Conservation (phyloP, 2,797 vertebrate species). For the Channa striata region DNA sequence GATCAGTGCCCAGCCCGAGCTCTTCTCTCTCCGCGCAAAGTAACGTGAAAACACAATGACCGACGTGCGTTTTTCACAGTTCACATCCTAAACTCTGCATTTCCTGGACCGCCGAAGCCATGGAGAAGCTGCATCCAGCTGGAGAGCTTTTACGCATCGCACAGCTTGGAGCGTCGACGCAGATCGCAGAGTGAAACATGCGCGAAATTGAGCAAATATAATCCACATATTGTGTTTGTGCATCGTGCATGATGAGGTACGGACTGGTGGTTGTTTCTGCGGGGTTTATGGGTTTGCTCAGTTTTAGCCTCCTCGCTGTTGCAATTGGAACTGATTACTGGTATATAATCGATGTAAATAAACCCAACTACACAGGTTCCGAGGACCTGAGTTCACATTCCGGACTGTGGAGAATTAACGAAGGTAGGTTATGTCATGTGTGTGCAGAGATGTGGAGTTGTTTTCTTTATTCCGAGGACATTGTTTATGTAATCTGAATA, state of each 20-base stretch:
- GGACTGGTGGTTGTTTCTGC: constrained; percentile 76
- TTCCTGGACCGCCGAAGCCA: constrained; percentile 8
- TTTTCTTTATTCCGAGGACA: background rate
- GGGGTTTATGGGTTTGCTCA: constrained; percentile 80
- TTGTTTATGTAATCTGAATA: background rate
- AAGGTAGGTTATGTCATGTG: constrained; percentile 78
- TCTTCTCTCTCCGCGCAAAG: background rate
- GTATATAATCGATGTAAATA: constrained; percentile 87
- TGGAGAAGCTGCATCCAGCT: constrained; percentile 31
- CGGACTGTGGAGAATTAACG: constrained; percentile 87
- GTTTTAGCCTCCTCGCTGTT: constrained; percentile 83
- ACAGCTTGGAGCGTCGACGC: constrained; percentile 29
- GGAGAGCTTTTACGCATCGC: constrained; percentile 69
- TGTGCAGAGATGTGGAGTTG: background rate
- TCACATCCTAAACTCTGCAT: background rate
- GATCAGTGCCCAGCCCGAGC: background rate
- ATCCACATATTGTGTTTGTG: constrained; percentile 10
- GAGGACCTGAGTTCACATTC: constrained; percentile 84
- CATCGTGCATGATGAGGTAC: constrained; percentile 66
- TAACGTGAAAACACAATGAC: background rate
- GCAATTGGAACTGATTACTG: constrained; percentile 87
- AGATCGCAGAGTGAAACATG: background rate
- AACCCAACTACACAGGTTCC: constrained; percentile 66
- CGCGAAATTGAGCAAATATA: background rate
- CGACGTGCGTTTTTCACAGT: background rate